Base-by-base conservation (phyloP, 2,888 invertebrate genomes). In the Tortrix viridana region DNA sequence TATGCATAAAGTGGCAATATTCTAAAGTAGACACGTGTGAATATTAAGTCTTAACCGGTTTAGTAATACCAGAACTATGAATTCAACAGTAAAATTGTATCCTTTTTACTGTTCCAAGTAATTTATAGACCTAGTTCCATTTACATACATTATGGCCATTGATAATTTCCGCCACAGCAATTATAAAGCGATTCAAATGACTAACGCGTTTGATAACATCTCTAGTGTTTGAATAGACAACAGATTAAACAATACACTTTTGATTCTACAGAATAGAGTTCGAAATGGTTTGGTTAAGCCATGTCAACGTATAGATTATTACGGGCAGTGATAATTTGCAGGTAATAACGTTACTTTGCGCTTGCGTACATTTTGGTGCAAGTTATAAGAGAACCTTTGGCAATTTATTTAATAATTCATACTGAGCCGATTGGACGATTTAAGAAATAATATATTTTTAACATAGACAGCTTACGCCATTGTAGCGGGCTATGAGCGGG, bases 101-200 rank as follows among this genome's bases (percentile, higher is more conserved):
- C 9, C 12, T n/a, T 22, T 61, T 43, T 46, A 43, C 44, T 46
- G 14, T 9, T 12, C 1, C 5, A 18, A 16, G 47, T 53, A 44
- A 57, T 57, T 57, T 47, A 47, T 38, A 48, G 38, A 20, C 32
- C 47, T 23, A 47, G 41, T 48, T 41, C 52, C 32, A 63, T 58
- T 47, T 63, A 63, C 63, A 47, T 26, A 32, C 52, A 63, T 62
- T 62, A 62, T 62, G 16, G 18, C 48, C 56, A 52, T 57, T 53
- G 63, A 63, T 63, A 65, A 60, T 60, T 64, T 63, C 55, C 61
- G 32, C 62, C 38, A 66, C 49, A 49, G 65, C 69, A 68, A 71
- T 71, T 71, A 70, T 70, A 71, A 71, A 67, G 50, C 71, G 59
- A 71, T 71, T 62, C 64, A 63, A 68, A 68, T 69, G 65, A 69